Evolutionary conservation across 1,140 invertebrate species (phyloP).

Genomic region (Trypoxylus dichotomus): DNA sequence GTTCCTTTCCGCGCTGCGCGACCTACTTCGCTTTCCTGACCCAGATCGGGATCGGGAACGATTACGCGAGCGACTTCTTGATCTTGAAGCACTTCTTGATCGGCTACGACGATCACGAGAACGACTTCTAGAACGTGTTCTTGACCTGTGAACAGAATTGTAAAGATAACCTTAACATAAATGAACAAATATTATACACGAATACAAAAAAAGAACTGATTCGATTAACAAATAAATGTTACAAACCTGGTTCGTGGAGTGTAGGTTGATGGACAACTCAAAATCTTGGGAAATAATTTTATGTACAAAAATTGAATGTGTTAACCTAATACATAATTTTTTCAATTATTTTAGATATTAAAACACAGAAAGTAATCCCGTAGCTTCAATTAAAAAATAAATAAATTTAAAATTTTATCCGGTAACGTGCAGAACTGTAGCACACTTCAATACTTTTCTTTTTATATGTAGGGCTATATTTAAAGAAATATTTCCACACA

Average conservation of each 20-base stretch:
- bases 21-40: slow-evolving; percentile 49
- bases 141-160: slow-evolving; percentile 55
- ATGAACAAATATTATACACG: background rate
- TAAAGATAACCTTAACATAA: background rate
- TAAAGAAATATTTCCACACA: background rate
- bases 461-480: background rate
- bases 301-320: slow-evolving; percentile 31
- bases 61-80: slow-evolving; percentile 50
- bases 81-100: slow-evolving; percentile 52
- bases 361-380: slow-evolving; percentile 29
- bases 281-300: slow-evolving; percentile 32
- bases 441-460: background rate
- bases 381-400: slow-evolving; percentile 32
- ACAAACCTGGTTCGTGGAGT: background rate
- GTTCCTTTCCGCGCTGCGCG: slow-evolving; percentile 41
- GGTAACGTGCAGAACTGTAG: background rate
- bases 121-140: slow-evolving; percentile 56
- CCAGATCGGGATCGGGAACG: slow-evolving; percentile 50
- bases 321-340: background rate
- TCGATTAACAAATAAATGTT: background rate
- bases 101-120: slow-evolving; percentile 50
- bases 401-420: slow-evolving; percentile 2
- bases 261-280: background rate
- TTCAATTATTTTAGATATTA: slow-evolving; percentile 26
- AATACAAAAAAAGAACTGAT: background rate